phyloP scores from a whole-genome alignment of 2,888 invertebrate species.

The Chrysotoxum bicinctum region DNA sequence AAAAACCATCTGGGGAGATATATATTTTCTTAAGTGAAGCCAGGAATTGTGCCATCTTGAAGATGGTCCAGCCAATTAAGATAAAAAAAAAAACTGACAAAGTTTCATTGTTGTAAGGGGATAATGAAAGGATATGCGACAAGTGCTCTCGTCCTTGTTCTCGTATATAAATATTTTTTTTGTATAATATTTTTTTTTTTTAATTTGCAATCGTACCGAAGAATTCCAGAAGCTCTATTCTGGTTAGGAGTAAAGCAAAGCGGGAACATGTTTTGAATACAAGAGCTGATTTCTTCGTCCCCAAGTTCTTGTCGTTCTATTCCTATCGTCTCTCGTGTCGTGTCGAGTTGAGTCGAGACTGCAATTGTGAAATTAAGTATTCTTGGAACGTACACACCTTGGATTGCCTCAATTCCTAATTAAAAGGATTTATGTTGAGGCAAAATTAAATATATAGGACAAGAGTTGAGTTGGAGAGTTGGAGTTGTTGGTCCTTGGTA shows the following conservation, averaged over 20 bases:
- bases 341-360: constrained; percentile 26
- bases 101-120: constrained; percentile 60
- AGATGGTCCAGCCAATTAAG: constrained; percentile 67
- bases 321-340: constrained; percentile 5
- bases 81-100: constrained; percentile 61
- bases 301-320: not conserved
- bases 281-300: constrained; percentile 48
- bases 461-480: constrained; percentile 28
- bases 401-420: constrained; percentile 73
- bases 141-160: constrained; percentile 52
- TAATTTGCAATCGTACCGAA: constrained; percentile 39
- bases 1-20: too few relatives aligned
- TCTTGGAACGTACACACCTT: constrained; percentile 67
- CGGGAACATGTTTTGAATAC: constrained; percentile 70
- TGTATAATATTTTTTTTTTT: constrained; percentile 34
- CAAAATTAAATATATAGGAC: constrained; percentile 72
- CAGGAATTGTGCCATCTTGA: constrained; percentile 42
- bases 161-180: constrained; percentile 12
- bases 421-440: constrained; percentile 72
- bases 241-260: constrained; percentile 37
- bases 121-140: constrained; percentile 49
- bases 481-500: constrained; percentile 7
- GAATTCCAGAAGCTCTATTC: constrained; percentile 23
- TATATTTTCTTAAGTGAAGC: too few relatives aligned
- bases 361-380: constrained; percentile 67